phyloP scores from a whole-genome alignment of 2,797 vertebrate genomes.

The Neoniphon sammara region DNA sequence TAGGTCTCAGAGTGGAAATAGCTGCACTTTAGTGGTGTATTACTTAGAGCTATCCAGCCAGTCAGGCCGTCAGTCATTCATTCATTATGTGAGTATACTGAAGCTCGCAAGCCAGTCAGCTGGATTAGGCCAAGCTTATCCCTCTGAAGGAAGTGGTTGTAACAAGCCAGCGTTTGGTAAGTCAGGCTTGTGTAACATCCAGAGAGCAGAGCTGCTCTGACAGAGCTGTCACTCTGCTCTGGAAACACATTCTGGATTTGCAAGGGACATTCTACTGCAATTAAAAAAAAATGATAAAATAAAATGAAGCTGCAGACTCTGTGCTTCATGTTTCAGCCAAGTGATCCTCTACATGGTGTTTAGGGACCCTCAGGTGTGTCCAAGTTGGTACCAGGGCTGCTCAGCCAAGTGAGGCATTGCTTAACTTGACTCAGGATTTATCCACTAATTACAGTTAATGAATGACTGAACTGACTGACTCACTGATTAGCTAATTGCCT shows the following conservation, averaged over 20 bases:
- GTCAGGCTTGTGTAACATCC: neutral
- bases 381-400: no score
- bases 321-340: no score
- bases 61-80: conserved; percentile 23
- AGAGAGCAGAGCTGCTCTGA: neutral
- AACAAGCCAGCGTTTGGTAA: neutral
- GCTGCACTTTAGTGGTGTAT: conserved; percentile 27
- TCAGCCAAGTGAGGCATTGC: no score
- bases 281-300: neutral
- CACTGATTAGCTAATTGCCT: no score
- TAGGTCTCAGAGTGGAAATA: conserved; percentile 11
- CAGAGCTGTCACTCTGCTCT: neutral
- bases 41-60: conserved; percentile 11
- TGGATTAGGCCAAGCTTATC: conserved; percentile 27
- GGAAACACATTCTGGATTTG: neutral
- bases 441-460: no score
- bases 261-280: neutral
- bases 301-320: no score
- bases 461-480: no score
- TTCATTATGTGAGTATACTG: conserved; percentile 8
- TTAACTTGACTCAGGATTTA: no score
- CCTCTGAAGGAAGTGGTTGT: conserved; percentile 6
- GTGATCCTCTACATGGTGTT: no score
- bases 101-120: conserved; percentile 27
- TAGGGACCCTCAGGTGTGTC: no score